A percentile compares a stretch with the other conserved stretches of the same genome.
phyloP scores from a whole-genome alignment of 1,140 invertebrate species.

The Habropoda laboriosa region DNA sequence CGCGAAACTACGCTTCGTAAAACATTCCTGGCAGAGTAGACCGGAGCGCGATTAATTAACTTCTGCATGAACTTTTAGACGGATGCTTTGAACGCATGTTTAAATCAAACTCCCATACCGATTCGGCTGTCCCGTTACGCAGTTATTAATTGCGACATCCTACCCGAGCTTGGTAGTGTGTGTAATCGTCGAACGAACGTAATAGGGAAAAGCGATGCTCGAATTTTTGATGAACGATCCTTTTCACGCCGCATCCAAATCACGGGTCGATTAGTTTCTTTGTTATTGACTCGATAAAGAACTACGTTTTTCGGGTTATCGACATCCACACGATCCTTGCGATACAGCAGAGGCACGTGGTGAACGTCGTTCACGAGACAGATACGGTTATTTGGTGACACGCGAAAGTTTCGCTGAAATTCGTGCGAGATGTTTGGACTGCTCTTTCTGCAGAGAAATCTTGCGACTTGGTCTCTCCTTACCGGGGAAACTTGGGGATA shows the following conservation, averaged over 20 bases:
- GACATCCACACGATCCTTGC: too few relatives aligned
- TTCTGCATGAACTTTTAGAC: not conserved
- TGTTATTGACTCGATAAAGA: not conserved
- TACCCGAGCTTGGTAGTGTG: not conserved
- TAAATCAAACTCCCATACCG: not conserved
- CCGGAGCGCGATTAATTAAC: not conserved
- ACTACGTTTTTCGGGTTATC: not conserved
- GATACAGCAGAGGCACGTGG: too few relatives aligned
- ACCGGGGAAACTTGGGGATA: not conserved
- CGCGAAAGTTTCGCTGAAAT: too few relatives aligned
- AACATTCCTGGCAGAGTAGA: not conserved
- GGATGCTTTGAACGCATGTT: not conserved
- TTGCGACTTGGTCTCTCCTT: not conserved
- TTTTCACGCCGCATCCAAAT: not conserved
- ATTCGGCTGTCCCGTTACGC: not conserved
- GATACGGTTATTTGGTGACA: too few relatives aligned
- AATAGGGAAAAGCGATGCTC: not conserved
- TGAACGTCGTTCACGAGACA: not conserved
- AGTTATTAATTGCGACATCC: slow-evolving; percentile 11
- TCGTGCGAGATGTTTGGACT: not conserved
- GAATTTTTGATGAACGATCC: slow-evolving; percentile 7
- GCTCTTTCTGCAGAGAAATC: not conserved
- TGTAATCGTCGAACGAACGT: not conserved
- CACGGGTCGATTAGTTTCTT: not conserved
- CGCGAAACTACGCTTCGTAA: too few relatives aligned